Base-by-base conservation (phyloP, 2,888 invertebrate species). In the Apodemia mormo region DNA sequence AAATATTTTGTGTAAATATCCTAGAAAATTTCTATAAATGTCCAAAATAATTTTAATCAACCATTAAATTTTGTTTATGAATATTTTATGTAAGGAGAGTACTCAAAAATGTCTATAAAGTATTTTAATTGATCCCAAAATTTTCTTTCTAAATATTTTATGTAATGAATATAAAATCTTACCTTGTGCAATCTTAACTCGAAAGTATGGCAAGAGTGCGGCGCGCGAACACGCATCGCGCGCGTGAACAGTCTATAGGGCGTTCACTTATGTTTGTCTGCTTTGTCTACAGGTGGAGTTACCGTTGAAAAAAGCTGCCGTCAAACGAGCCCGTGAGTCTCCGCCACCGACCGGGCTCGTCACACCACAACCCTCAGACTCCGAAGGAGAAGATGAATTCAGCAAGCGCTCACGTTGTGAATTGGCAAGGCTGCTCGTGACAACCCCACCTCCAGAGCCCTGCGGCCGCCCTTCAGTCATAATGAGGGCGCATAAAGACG, bases 321-420 rank as follows among this genome's bases (percentile, higher is more conserved):
- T 85, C 76, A 91, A 90, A 80, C 87, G 90, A 33, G 85, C 83
- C 72, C 80, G 85, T 68, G 88, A 88, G 80, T 83, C 86, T 2
- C 81, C 87, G 43, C 77, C 85, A 68, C 83, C 87, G 68, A 81
- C 86, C 67, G 92, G 92, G 69, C 87, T 94, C 77, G 94, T 96
- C 70, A 97, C 97, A 3, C 97, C 97, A 0, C 97, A 97, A 85
- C 96, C 97, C 30, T 97, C 97, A 0, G 97, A 98, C 85, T 96
- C 97, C 0, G 97, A 97, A 90, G 94, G 96, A 77, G 95, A 97
- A 86, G 94, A 95, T 77, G 95, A 85, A 77, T 87, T 79, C 82
- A 84, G 80, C 88, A 94, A 89, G 78, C 83, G 87, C 68, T 83
- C 88, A 52, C 88, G 88, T 69, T 90, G 94, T 79, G 95, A 95